Conservation (phyloP, 53 echinoderm and acorn worm species). For the Zoroaster sp. region DNA sequence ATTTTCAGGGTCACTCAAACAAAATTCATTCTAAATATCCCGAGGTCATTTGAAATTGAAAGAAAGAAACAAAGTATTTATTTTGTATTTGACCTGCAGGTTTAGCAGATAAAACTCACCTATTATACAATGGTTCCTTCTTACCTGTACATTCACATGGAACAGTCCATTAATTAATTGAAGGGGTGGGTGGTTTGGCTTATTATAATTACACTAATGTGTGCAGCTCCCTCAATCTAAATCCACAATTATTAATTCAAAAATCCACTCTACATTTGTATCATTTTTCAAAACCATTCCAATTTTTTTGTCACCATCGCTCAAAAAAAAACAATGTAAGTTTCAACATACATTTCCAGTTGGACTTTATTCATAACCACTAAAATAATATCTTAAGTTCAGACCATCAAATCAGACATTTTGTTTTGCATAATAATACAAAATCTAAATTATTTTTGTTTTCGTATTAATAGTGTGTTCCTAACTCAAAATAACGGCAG, state of each 20-base stretch:
- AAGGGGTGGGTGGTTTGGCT: conserved; percentile 21
- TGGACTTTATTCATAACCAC: not conserved
- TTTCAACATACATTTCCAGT: not conserved
- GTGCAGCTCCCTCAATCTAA: conserved; percentile 11
- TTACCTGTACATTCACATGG: not conserved
- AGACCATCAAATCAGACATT: not conserved
- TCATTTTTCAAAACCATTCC: not conserved
- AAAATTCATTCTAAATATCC: too few relatives aligned
- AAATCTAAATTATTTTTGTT: not conserved
- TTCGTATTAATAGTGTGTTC: not conserved
- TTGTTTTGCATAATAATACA: not conserved
- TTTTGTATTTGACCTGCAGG: too few relatives aligned
- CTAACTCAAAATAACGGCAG: not conserved
- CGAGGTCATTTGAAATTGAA: too few relatives aligned
- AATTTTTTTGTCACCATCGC: not conserved
- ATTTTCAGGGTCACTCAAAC: too few relatives aligned
- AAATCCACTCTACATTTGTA: not conserved
- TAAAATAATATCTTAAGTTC: not conserved
- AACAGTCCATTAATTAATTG: conserved; percentile 12
- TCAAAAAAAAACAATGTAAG: not conserved
- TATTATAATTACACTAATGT: conserved; percentile 15
- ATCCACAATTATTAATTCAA: not conserved
- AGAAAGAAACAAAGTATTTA: too few relatives aligned
- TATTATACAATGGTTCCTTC: conserved; percentile 4
- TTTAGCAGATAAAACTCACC: conserved; percentile 6